Conservation (phyloP, 1,140 invertebrate species). For the Leptinotarsa texana region DNA sequence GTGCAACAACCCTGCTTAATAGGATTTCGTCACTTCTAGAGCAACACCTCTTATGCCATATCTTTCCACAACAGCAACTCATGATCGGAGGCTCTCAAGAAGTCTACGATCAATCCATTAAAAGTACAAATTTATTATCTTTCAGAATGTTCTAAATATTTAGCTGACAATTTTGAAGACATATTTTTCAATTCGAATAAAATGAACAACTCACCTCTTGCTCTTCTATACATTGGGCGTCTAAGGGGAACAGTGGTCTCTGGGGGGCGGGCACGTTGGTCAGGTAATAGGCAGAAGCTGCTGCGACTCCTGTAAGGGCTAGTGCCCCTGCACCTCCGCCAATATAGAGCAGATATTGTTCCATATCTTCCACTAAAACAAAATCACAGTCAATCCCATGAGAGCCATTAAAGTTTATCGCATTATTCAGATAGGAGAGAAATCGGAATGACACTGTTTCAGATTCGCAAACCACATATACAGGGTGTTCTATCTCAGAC, state of each 20-base stretch:
- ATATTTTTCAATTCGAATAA: background rate
- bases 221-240: slow-evolving; percentile 70
- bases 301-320: slow-evolving; percentile 73
- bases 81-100: too few species aligned
- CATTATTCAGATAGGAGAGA: too few species aligned
- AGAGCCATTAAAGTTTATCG: too few species aligned
- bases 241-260: slow-evolving; percentile 74
- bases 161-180: background rate
- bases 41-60: too few species aligned
- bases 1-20: too few species aligned
- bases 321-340: slow-evolving; percentile 74
- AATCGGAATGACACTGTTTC: too few species aligned
- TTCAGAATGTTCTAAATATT: background rate
- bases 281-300: slow-evolving; percentile 70
- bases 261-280: slow-evolving; percentile 72
- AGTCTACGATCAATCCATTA: too few species aligned
- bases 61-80: too few species aligned
- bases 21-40: too few species aligned
- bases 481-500: too few species aligned
- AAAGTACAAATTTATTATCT: too few species aligned
- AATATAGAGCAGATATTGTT: slow-evolving; percentile 76
- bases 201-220: slow-evolving; percentile 50
- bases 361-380: slow-evolving; percentile 68
- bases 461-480: too few species aligned
- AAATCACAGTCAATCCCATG: slow-evolving; percentile 17